phyloP scores from a whole-genome alignment of 1,140 invertebrate species.

The Meloidogyne chitwoodi region DNA sequence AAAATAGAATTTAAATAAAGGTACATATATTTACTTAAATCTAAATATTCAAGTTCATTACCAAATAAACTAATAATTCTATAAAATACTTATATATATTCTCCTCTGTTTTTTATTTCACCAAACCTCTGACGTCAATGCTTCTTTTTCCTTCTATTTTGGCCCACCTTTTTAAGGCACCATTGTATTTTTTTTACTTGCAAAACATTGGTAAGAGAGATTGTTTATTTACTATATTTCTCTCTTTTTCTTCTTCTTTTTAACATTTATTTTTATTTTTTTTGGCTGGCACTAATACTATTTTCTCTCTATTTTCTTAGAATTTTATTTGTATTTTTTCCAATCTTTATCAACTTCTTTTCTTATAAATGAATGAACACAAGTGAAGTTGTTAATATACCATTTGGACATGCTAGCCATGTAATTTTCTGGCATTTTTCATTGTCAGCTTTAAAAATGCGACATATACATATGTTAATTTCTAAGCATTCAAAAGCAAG shows the following conservation, averaged over 20 bases:
- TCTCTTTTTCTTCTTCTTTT: neutral
- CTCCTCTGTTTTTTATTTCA: neutral
- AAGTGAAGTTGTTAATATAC: neutral
- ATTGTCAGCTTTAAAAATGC: neutral
- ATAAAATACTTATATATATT: neutral
- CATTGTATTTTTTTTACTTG: neutral
- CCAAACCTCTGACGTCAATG: neutral
- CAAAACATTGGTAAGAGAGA: neutral
- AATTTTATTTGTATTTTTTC: neutral
- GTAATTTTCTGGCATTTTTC: neutral
- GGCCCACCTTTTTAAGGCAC: neutral
- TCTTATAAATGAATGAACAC: neutral
- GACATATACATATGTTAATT: neutral
- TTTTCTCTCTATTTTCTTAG: neutral
- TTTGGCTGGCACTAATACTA: neutral
- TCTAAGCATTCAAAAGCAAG: neutral
- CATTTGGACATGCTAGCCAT: neutral
- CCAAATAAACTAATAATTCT: no score
- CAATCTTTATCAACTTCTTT: neutral
- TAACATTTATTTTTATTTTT: neutral
- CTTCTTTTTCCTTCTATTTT: neutral
- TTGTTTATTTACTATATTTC: neutral
- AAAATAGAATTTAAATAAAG: no score
- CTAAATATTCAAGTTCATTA: no score
- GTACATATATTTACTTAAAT: no score